Evolutionary conservation across 2,888 invertebrate species (phyloP), one percentile per base, ranked within the genome.

Genomic region (Drosophila anomelani): DNA sequence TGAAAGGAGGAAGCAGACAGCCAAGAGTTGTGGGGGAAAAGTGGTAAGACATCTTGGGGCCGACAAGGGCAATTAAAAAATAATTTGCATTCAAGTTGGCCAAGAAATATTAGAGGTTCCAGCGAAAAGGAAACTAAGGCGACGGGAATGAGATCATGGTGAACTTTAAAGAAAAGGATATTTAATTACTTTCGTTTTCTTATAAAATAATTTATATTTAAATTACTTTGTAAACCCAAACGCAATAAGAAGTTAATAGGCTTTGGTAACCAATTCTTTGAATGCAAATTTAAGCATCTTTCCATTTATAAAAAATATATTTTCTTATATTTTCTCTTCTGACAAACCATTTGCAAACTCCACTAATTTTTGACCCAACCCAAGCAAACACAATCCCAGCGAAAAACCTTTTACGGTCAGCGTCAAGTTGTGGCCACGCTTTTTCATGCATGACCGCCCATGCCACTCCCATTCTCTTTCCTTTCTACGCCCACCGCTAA

Each of bases 41-140:
- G 49, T 41, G 47, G 41, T n/a, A 61, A 49, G 39, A 20, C 46
- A 66, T 53, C 63, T 49, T 53, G 70, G 43, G 39, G 54, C 54
- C 46, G 17, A 38, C 32, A 34, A 80, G 62, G 62, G 60, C 67
- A 80, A 79, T 85, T 80, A 75, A 63, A 77, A 85, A 64, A 56
- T 56, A 78, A 70, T 77, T 78, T 76, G 61, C 62, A 51, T 57
- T 54, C 26, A 39, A 55, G 26, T 49, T 53, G 3, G n/a, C 41
- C 49, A 51, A 36, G 41, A 13, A n/a, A 26, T n/a, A 23, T 6
- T 15, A 34, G 36, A 46, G 38, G 26, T 20, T 66, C 2, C 8
- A 26, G 13, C 32, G 38, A 20, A 41, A 12, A 26, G 5, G 17
- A 64, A 39, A n/a, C 38, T 7, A 15, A 17, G 41, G 26, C 39